Evolutionary conservation across 2,888 invertebrate species (phyloP).

Genomic region (Drosophila borealis): DNA sequence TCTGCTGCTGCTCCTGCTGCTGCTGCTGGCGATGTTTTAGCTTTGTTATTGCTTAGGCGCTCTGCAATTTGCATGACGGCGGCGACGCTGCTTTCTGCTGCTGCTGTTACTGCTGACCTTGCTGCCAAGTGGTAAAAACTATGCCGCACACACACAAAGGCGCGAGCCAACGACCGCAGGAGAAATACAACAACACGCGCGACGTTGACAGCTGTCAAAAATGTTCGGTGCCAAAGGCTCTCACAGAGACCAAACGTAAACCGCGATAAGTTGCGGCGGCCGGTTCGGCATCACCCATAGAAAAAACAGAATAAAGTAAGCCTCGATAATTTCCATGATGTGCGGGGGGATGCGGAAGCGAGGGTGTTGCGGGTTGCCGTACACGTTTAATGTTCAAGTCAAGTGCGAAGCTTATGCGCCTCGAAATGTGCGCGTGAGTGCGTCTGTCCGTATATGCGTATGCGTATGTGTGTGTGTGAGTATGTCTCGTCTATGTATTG

Average conservation of each 20-base stretch:
- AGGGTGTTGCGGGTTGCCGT: constrained; percentile 7
- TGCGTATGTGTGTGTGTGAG: constrained; percentile 16
- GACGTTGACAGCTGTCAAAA: constrained; percentile 76
- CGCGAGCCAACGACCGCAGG: constrained; percentile 44
- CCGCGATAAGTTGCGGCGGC: constrained; percentile 49
- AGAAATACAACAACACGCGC: constrained; percentile 20
- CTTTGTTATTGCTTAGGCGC: constrained; percentile 57
- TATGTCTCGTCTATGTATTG: constrained; percentile 39
- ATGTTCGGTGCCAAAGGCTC: constrained; percentile 22
- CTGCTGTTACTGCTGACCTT: constrained; percentile 62
- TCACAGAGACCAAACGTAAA: constrained; percentile 40
- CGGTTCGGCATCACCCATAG: constrained; percentile 35
- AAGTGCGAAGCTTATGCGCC: constrained; percentile 75
- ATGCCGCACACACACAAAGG: constrained; percentile 50
- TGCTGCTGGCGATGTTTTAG: constrained; percentile 28
- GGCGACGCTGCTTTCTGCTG: constrained; percentile 33
- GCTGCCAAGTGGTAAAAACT: constrained; percentile 70
- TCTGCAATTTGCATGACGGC: constrained; percentile 74
- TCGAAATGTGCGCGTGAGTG: constrained; percentile 69
- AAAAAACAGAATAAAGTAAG: constrained; percentile 54
- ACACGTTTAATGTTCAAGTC: constrained; percentile 77
- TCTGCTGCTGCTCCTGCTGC: constrained; percentile 12
- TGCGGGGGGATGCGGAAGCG: not conserved
- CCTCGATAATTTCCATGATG: constrained; percentile 59
- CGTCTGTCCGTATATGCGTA: constrained; percentile 31